Evolutionary conservation across 2,888 invertebrate species (phyloP).

Genomic region (Nephrocerus scutellatus): DNA sequence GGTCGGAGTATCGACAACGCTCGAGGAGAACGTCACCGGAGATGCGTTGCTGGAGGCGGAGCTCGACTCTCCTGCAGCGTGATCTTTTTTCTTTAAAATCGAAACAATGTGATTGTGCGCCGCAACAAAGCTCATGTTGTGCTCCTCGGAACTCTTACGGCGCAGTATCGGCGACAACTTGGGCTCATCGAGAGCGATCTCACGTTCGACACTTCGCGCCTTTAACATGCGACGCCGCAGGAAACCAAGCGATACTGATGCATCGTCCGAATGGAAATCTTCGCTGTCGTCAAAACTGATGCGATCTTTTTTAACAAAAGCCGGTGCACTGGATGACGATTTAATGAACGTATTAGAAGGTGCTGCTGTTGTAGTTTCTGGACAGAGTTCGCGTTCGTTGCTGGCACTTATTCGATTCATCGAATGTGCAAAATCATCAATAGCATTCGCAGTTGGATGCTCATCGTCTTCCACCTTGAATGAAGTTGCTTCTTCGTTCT

Average conservation of each 20-base stretch:
- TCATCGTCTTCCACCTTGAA: no score
- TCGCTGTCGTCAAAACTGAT: slow-evolving; percentile 15
- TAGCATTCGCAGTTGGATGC: slow-evolving; percentile 5
- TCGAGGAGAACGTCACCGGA: slow-evolving; percentile 75
- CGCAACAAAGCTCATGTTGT: slow-evolving; percentile 30
- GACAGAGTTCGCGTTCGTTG: slow-evolving; percentile 15
- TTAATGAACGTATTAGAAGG: slow-evolving; percentile 5
- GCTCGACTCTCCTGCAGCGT: slow-evolving; percentile 43
- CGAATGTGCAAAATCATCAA: slow-evolving; percentile 15
- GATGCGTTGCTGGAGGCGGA: slow-evolving; percentile 54
- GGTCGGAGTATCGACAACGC: slow-evolving; percentile 61
- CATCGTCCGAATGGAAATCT: slow-evolving; percentile 20
- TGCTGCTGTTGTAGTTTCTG: background rate
- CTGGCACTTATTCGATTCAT: slow-evolving; percentile 20
- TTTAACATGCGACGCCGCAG: slow-evolving; percentile 30
- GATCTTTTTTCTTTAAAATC: slow-evolving; percentile 61
- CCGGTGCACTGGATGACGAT: slow-evolving; percentile 14
- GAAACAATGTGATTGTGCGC: slow-evolving; percentile 53
- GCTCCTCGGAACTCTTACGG: slow-evolving; percentile 48
- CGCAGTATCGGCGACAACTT: slow-evolving; percentile 37
- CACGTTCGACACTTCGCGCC: slow-evolving; percentile 31
- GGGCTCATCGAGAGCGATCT: slow-evolving; percentile 27
- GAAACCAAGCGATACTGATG: slow-evolving; percentile 19
- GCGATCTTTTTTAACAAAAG: slow-evolving; percentile 13
- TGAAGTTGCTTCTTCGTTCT: background rate